Conservation (phyloP, 1,140 invertebrate genomes). For the Pogonus chalceus region DNA sequence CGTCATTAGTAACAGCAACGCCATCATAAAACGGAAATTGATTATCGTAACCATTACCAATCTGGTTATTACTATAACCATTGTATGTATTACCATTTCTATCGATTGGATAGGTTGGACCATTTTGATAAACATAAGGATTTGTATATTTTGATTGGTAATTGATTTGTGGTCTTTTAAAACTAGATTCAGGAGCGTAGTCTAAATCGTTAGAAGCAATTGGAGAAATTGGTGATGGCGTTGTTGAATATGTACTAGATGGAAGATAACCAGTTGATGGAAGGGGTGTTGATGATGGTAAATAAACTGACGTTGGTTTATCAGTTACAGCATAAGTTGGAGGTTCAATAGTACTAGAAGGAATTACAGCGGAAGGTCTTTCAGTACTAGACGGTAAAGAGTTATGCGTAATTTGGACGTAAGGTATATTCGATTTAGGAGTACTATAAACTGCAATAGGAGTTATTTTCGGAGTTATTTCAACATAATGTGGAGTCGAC, state of each 20-base stretch:
- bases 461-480: constrained; percentile 8
- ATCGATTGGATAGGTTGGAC: constrained; percentile 32
- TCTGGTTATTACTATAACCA: constrained; percentile 22
- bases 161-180: constrained; percentile 18
- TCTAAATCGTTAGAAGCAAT: constrained; percentile 17
- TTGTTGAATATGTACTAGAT: constrained; percentile 6
- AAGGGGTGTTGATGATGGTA: constrained; percentile 9
- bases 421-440: constrained; percentile 14
- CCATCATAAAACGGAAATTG: constrained; percentile 58
- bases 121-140: constrained; percentile 28
- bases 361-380: neutral
- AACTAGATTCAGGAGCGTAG: constrained; percentile 13
- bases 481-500: constrained; percentile 18
- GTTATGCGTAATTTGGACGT: constrained; percentile 19
- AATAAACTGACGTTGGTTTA: constrained; percentile 8
- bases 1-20: constrained; percentile 55
- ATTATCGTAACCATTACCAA: constrained; percentile 46
- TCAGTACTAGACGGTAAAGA: constrained; percentile 20
- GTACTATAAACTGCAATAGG: constrained; percentile 7
- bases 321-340: neutral
- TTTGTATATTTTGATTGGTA: constrained; percentile 15
- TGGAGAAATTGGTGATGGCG: constrained; percentile 16
- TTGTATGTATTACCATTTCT: constrained; percentile 28
- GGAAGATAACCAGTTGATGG: constrained; percentile 6
- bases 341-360: neutral